These are phyloP conservation scores for Chelon labrosus DNA, from an alignment of 2,797 vertebrate genomes.

Conservation along the genomic window DNA sequence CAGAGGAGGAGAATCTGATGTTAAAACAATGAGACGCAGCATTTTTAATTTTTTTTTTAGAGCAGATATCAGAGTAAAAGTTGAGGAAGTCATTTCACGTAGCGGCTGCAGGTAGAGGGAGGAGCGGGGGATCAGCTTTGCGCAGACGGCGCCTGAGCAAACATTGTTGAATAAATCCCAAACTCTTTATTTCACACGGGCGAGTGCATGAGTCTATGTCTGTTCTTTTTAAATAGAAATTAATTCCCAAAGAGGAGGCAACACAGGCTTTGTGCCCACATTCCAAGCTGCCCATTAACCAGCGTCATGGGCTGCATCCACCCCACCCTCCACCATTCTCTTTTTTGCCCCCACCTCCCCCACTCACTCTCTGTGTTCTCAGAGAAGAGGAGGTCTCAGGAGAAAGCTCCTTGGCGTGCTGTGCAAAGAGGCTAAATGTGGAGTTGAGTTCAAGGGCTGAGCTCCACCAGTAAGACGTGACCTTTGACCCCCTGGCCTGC, in stretches of 20 bases:
- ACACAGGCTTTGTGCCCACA: constrained; percentile 63
- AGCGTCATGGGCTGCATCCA: constrained; percentile 74
- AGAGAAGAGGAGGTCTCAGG: constrained; percentile 46
- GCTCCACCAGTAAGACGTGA: constrained; percentile 60
- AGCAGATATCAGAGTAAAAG: too few species aligned
- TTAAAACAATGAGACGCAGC: constrained; percentile 20
- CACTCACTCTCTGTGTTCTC: constrained; percentile 35
- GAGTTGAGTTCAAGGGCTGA: constrained; percentile 75
- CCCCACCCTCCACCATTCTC: constrained; percentile 45
- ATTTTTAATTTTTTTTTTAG: neutral
- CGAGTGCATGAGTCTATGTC: constrained; percentile 44
- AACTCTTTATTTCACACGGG: constrained; percentile 53
- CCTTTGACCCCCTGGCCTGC: constrained; percentile 54
- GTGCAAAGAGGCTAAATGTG: constrained; percentile 69
- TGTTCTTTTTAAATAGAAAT: constrained; percentile 55
- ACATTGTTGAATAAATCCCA: constrained; percentile 53
- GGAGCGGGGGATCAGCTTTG: constrained; percentile 51
- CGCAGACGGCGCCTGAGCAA: constrained; percentile 18
- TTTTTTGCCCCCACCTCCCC: constrained; percentile 3
- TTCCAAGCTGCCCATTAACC: constrained; percentile 80
- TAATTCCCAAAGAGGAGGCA: constrained; percentile 68
- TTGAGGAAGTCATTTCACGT: constrained; percentile 54
- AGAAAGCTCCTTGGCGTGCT: constrained; percentile 58
- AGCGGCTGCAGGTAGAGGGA: constrained; percentile 16
- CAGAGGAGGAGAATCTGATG: neutral